phyloP scores from a whole-genome alignment of 2,113 vertebrate species.

The Pardalotus punctatus region DNA sequence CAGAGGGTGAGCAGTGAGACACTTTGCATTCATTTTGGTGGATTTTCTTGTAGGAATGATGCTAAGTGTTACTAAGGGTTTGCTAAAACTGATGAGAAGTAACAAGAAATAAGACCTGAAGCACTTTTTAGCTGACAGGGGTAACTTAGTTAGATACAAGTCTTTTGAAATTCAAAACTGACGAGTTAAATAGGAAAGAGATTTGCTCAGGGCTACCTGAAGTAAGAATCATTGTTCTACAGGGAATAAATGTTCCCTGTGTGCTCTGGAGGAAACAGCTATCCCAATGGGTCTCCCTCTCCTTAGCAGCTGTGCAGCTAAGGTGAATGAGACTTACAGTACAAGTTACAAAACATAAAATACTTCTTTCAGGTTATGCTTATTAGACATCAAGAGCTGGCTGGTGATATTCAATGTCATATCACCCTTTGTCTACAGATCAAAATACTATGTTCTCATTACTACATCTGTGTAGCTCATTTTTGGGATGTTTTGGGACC shows the following conservation, averaged over 20 bases:
- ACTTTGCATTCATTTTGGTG: background rate
- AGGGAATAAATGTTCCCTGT: background rate
- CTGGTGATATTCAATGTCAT: background rate
- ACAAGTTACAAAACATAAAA: background rate
- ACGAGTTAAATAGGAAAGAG: background rate
- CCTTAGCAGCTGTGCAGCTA: background rate
- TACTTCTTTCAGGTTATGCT: background rate
- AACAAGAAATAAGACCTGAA: background rate
- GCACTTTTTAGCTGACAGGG: background rate
- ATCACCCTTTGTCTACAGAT: background rate
- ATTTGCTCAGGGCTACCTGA: background rate
- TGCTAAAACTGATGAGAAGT: background rate
- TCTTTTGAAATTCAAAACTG: background rate
- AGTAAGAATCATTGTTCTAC: background rate
- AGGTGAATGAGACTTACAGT: background rate
- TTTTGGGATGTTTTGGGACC: background rate
- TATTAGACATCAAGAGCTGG: background rate
- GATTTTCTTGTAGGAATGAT: background rate
- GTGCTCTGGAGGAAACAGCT: background rate
- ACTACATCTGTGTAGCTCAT: accelerated
- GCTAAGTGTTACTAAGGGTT: background rate
- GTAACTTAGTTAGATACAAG: background rate
- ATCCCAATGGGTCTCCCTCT: background rate
- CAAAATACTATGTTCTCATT: background rate
- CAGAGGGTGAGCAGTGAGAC: background rate